Percentiles rank a stretch among this genome's conserved stretches.
Evolutionary conservation across 2,888 invertebrate species (phyloP).

Genomic region (Lordiphosa fenestrarum): DNA sequence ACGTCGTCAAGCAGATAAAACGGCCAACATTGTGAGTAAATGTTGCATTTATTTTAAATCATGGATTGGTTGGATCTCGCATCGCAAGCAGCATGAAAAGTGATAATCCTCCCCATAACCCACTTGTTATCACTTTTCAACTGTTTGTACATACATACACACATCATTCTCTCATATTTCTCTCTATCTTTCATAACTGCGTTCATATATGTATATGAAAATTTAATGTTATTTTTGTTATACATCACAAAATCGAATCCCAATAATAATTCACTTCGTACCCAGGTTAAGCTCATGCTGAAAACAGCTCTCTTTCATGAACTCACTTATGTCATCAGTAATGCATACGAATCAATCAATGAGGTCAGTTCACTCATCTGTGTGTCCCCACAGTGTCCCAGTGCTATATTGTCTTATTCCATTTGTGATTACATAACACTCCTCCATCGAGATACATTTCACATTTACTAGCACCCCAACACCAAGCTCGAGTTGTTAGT

Average conservation of each 20-base stretch:
- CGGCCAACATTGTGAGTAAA: slow-evolving; percentile 84
- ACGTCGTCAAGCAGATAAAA: slow-evolving; percentile 84
- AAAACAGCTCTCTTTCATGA: slow-evolving; percentile 75
- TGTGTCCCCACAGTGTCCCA: slow-evolving; percentile 48
- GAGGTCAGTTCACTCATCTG: slow-evolving; percentile 62
- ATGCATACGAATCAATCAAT: slow-evolving; percentile 65
- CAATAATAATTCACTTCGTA: slow-evolving; percentile 33
- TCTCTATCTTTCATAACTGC: background rate
- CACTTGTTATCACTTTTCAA: background rate
- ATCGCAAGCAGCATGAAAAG: slow-evolving; percentile 54
- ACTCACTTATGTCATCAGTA: slow-evolving; percentile 68
- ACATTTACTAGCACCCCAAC: slow-evolving; percentile 21
- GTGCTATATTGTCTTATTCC: slow-evolving; percentile 12
- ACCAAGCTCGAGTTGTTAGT: slow-evolving; percentile 35
- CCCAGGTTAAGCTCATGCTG: slow-evolving; percentile 77
- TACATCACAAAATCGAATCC: slow-evolving; percentile 32
- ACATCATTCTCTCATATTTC: slow-evolving; percentile 7
- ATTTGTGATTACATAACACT: slow-evolving; percentile 19
- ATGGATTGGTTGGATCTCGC: slow-evolving; percentile 45
- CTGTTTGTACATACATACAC: slow-evolving; percentile 39
- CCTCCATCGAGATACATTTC: background rate
- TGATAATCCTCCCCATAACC: slow-evolving; percentile 28
- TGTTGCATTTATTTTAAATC: slow-evolving; percentile 47
- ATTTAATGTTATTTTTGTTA: slow-evolving; percentile 48
- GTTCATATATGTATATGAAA: background rate